Percentiles rank a stretch among this genome's conserved stretches.
Evolutionary conservation across 2,113 vertebrate species (phyloP).

Genomic region (Zosterops hypoxanthus): DNA sequence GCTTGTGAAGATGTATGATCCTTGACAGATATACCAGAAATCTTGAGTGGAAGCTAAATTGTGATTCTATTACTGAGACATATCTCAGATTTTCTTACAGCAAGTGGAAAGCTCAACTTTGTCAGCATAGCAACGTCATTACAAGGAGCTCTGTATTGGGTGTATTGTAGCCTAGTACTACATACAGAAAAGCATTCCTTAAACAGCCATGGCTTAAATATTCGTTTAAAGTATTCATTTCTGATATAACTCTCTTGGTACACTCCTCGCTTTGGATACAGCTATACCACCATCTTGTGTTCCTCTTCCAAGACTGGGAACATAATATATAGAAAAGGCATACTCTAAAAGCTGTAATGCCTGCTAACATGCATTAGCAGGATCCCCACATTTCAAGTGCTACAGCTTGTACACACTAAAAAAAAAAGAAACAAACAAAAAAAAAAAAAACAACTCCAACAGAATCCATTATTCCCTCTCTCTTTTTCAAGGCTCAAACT

Average conservation of each 20-base stretch:
- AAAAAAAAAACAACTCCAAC: not conserved
- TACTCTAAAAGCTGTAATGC: not conserved
- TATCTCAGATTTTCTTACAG: not conserved
- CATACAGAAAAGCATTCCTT: not conserved
- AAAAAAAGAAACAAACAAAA: not conserved
- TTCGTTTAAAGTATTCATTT: not conserved
- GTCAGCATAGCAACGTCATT: not conserved
- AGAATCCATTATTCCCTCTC: not conserved
- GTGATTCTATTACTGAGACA: not conserved
- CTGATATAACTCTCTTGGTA: not conserved
- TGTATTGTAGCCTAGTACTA: not conserved
- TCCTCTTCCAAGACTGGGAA: not conserved
- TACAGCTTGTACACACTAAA: not conserved
- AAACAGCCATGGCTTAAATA: not conserved
- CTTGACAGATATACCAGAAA: constrained; percentile 14
- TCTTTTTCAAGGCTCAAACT: not conserved
- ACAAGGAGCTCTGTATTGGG: not conserved
- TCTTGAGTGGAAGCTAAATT: not conserved
- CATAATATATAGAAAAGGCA: not conserved
- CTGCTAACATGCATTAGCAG: not conserved
- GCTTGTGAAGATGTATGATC: not conserved
- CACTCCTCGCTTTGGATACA: not conserved
- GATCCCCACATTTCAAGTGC: not conserved
- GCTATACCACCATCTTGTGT: not conserved
- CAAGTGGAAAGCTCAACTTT: not conserved